Evolutionary conservation across 2,113 vertebrate species (phyloP), one percentile per base, ranked within the genome.

Genomic region (Microcebus griseorufus): DNA sequence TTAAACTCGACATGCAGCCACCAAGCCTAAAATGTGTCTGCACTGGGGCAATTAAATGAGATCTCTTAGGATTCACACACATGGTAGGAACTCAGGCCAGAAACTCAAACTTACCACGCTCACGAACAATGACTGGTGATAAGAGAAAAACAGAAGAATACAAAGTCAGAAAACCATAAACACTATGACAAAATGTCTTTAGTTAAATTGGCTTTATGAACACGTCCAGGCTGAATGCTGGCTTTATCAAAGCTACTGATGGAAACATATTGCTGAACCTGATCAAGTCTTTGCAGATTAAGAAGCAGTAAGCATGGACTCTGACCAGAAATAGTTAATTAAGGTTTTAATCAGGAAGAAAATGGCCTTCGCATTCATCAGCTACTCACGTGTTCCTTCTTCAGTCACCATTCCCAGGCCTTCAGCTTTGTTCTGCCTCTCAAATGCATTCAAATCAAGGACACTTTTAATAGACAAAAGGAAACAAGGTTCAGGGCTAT

Each of bases 321-420:
- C 62, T 73, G 62, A 81, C 84, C 7, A 72, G 85, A 94, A 96
- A 92, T 4, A 92, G 91, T 90, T 93, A 95, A 94, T 82, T 11
- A 95, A 87, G 32, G n/a, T 92, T 96, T 97, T 51, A 97, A 97
- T 73, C n/a, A 62, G 96, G 53, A 96, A 97, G 95, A 64, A 88
- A 81, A 97, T 42, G 82, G 72, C 93, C 95, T 97, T 94, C 86
- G 42, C 9, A 92, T 97, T 96, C 13, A 45, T 93, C 79, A 55
- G 58, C 90, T 93, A 99, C 99, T 99, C 99, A 99, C 99, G 99
- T 98, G 99, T 99, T 98, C 99, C 99, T 98, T 99, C 99, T 98
- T 99, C 99, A 91, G 99, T 99, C 72, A 99, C 99, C 99, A 99
- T 99, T 82, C 99, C 99, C 97, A 99, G 98, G 98, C 99, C 99